Evolutionary conservation across 1,140 invertebrate genomes (phyloP).

Genomic region (Probaryconus sp.): DNA sequence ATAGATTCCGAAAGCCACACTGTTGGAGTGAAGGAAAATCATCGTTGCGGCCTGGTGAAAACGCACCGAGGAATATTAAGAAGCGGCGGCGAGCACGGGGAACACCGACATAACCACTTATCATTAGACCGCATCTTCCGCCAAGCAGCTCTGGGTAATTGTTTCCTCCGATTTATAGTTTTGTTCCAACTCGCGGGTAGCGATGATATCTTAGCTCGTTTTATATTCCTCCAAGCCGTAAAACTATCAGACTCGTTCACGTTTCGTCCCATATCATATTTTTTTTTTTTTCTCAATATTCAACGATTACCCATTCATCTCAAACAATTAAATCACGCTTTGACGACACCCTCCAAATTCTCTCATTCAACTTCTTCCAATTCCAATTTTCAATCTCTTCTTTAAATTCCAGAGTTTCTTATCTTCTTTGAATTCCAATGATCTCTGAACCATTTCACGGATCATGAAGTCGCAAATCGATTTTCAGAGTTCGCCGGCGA

Average conservation of each 20-base stretch:
- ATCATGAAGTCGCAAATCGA: slow-evolving; percentile 1
- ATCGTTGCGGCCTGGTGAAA: slow-evolving; percentile 52
- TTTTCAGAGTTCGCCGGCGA: neutral
- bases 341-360: no score
- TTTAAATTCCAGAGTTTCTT: no score
- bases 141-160: slow-evolving; percentile 60
- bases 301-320: no score
- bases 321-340: no score
- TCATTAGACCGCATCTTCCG: slow-evolving; percentile 62
- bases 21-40: slow-evolving; percentile 32
- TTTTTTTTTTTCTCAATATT: slow-evolving; percentile 21
- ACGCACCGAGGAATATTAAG: slow-evolving; percentile 35
- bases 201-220: slow-evolving; percentile 63
- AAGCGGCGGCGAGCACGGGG: slow-evolving; percentile 39
- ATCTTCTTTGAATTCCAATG: no score
- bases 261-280: slow-evolving; percentile 27
- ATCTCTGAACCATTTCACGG: slow-evolving; percentile 2
- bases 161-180: slow-evolving; percentile 67
- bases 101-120: slow-evolving; percentile 58
- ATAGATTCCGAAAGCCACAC: slow-evolving; percentile 44
- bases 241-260: slow-evolving; percentile 47
- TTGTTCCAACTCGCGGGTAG: slow-evolving; percentile 61
- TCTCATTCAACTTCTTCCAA: no score
- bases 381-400: no score
- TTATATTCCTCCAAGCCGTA: slow-evolving; percentile 59